These are phyloP conservation scores for Drosophila setosimentum DNA, from an alignment of 2,888 invertebrate genomes.

Conservation along the genomic window DNA sequence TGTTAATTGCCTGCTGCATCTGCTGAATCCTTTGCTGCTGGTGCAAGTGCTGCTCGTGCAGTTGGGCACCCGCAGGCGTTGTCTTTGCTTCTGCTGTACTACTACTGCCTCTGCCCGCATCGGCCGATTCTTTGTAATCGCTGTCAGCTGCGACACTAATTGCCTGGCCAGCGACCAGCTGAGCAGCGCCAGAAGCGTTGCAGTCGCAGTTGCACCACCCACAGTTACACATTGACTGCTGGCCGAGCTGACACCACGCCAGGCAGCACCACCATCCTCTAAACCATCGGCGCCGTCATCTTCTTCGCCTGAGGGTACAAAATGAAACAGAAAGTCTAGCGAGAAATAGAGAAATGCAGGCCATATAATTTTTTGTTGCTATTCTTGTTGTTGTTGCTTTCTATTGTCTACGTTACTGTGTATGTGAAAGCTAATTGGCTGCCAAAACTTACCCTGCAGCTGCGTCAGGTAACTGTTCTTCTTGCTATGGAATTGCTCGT, in stretches of 20 bases:
- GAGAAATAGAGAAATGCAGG: slow-evolving; percentile 75
- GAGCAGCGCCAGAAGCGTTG: slow-evolving; percentile 65
- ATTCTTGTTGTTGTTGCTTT: slow-evolving; percentile 26
- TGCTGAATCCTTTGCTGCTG: slow-evolving; percentile 55
- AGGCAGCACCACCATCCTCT: slow-evolving; percentile 72
- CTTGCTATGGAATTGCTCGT: slow-evolving; percentile 82
- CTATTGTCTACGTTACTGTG: slow-evolving; percentile 28
- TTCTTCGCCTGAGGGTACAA: slow-evolving; percentile 82
- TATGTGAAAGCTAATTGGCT: slow-evolving; percentile 62
- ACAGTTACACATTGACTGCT: slow-evolving; percentile 42
- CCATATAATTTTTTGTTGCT: slow-evolving; percentile 47
- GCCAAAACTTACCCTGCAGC: slow-evolving; percentile 82
- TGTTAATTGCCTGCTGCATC: slow-evolving; percentile 77
- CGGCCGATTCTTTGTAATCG: slow-evolving; percentile 47
- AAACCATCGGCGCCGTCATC: slow-evolving; percentile 63
- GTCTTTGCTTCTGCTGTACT: slow-evolving; percentile 27
- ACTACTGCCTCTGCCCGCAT: slow-evolving; percentile 26
- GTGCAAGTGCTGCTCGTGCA: slow-evolving; percentile 30
- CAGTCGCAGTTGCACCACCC: slow-evolving; percentile 34
- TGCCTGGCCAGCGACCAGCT: slow-evolving; percentile 72
- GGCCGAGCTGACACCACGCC: slow-evolving; percentile 65
- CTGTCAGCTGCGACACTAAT: slow-evolving; percentile 65
- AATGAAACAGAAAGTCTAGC: slow-evolving; percentile 83
- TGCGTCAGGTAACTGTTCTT: slow-evolving; percentile 84
- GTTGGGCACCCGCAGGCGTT: slow-evolving; percentile 41